Percentiles rank a stretch among this genome's conserved stretches.
Evolutionary conservation across 1,140 invertebrate species (phyloP).

Genomic region (Musca domestica): DNA sequence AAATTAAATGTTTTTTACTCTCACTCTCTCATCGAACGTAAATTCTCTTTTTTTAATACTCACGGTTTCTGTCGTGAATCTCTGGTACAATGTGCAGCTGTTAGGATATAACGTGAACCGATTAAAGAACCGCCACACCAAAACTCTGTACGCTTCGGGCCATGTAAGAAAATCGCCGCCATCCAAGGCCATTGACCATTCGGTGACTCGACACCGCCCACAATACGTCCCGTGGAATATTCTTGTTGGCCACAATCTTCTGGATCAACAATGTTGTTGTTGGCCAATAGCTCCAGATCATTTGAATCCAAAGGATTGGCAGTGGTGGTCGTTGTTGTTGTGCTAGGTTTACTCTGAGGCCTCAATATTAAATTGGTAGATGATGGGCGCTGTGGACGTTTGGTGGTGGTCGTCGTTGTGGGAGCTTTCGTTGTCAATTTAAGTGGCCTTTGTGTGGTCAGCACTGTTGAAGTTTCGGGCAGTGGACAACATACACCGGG

Average conservation of each 20-base stretch:
- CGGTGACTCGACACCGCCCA: conserved; percentile 80
- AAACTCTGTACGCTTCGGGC: conserved; percentile 81
- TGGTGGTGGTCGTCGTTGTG: conserved; percentile 33
- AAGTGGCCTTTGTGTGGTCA: conserved; percentile 52
- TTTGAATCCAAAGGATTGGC: conserved; percentile 32
- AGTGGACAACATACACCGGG: conserved; percentile 87
- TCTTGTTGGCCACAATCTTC: conserved; percentile 79
- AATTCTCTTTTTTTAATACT: conserved; percentile 45
- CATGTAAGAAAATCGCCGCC: conserved; percentile 88
- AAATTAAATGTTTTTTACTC: neutral
- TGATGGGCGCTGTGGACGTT: conserved; percentile 33
- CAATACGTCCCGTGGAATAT: conserved; percentile 78
- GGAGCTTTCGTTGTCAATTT: conserved; percentile 53
- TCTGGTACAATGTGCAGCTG: conserved; percentile 88
- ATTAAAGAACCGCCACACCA: conserved; percentile 92
- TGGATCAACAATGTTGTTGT: conserved; percentile 55
- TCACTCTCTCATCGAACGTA: too few species aligned
- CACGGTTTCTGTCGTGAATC: conserved; percentile 85
- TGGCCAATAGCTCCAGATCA: conserved; percentile 42
- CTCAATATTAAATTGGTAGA: conserved; percentile 40
- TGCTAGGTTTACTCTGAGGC: conserved; percentile 51
- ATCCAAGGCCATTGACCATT: conserved; percentile 90
- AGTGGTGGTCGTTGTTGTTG: conserved; percentile 50
- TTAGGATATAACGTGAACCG: conserved; percentile 75
- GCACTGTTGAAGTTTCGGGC: conserved; percentile 46